Evolutionary conservation across 2,113 vertebrate species (phyloP).

Genomic region (Aldabrachelys gigantea): DNA sequence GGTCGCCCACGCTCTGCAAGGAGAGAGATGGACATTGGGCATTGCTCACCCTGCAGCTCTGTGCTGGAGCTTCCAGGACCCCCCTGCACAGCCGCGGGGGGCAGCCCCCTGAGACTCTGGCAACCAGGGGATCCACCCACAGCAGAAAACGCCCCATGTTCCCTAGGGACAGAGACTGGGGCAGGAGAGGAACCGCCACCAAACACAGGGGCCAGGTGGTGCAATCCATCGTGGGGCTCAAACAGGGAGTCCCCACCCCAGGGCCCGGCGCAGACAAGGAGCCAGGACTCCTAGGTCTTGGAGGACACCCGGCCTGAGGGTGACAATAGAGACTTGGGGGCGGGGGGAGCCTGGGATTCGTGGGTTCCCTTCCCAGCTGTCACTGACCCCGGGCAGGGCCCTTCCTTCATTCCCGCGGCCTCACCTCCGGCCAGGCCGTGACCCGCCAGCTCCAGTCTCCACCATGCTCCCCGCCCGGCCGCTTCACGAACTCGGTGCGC

Average conservation of each 20-base stretch:
- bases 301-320: background rate
- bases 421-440: constrained; percentile 86
- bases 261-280: background rate
- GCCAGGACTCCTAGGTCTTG: background rate
- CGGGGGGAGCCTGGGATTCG: background rate
- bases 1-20: background rate
- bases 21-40: background rate
- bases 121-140: too few relatives aligned
- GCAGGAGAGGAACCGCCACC: too few relatives aligned
- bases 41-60: background rate
- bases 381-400: too few relatives aligned
- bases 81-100: too few relatives aligned
- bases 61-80: background rate
- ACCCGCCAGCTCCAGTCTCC: constrained; percentile 98
- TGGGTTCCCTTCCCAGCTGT: background rate
- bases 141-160: too few relatives aligned
- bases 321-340: background rate
- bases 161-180: too few relatives aligned
- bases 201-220: too few relatives aligned
- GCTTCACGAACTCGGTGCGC: constrained; percentile 92
- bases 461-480: constrained; percentile 88
- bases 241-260: background rate
- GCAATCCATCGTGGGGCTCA: background rate
- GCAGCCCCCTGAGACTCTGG: too few relatives aligned
- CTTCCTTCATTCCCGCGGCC: background rate